Evolutionary conservation across 2,797 vertebrate genomes (phyloP).

Genomic region (Syngnathus rostellatus): DNA sequence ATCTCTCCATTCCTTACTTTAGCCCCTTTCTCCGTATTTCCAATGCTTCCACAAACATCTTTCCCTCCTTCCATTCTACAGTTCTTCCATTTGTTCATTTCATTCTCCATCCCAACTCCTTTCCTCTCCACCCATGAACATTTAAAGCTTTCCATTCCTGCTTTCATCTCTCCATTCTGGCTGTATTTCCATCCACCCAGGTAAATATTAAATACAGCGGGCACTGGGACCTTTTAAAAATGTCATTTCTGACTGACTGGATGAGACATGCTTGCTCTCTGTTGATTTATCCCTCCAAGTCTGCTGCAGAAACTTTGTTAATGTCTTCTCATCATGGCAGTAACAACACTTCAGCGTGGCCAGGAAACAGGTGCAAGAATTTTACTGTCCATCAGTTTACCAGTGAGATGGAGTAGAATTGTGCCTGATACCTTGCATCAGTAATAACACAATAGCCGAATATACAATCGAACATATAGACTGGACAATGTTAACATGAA

Average conservation of each 20-base stretch:
- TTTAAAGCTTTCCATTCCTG: conserved; percentile 28
- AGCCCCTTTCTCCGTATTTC: conserved; percentile 24
- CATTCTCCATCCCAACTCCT: conserved; percentile 10
- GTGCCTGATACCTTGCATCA: conserved; percentile 5
- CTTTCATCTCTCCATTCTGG: conserved; percentile 29
- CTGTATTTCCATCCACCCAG: conserved; percentile 23
- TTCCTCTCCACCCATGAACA: conserved; percentile 27
- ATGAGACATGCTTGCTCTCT: conserved; percentile 39
- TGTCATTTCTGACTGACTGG: conserved; percentile 45
- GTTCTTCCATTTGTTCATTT: conserved; percentile 35
- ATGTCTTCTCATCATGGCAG: conserved; percentile 64
- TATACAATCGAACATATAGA: neutral
- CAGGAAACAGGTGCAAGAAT: conserved; percentile 61
- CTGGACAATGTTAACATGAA: neutral
- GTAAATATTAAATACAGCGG: conserved; percentile 35
- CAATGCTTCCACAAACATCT: conserved; percentile 20
- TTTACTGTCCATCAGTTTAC: conserved; percentile 57
- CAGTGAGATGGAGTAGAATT: conserved; percentile 18
- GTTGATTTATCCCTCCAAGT: conserved; percentile 60
- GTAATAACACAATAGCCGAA: conserved; percentile 9
- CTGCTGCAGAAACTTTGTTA: conserved; percentile 53
- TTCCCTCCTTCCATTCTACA: conserved; percentile 17
- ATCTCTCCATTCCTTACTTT: conserved; percentile 25
- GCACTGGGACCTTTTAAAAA: conserved; percentile 49
- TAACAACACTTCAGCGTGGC: conserved; percentile 57